These are phyloP conservation scores for Myrmecobius fasciatus DNA, from an alignment of 2,113 vertebrate genomes.

Conservation along the genomic window DNA sequence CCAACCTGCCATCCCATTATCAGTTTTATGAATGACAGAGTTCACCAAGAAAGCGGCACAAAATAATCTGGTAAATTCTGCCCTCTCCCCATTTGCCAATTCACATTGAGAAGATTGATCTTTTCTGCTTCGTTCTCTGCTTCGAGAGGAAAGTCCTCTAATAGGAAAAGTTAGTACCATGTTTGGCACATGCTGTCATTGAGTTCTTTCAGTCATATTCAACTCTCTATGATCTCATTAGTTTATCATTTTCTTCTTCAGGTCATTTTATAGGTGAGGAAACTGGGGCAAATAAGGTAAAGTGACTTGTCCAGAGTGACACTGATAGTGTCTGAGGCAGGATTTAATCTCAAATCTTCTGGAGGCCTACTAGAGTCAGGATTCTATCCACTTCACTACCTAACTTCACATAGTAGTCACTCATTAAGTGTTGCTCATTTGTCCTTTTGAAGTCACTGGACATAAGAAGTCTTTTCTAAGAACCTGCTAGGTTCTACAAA, in stretches of 20 bases:
- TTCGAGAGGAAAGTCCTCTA: not conserved
- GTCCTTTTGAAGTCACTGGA: not conserved
- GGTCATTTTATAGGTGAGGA: too few species aligned
- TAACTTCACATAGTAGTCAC: not conserved
- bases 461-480: too few species aligned
- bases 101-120: not conserved
- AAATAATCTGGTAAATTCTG: not conserved
- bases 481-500: not conserved
- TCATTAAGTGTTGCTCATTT: not conserved
- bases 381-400: not conserved
- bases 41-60: not conserved
- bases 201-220: too few species aligned
- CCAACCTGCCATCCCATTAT: not conserved
- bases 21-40: not conserved
- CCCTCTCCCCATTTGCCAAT: not conserved
- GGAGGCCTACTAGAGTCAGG: not conserved
- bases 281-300: too few species aligned
- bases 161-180: too few species aligned
- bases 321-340: not conserved
- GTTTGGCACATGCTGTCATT: not conserved
- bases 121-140: not conserved
- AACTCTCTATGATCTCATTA: too few species aligned
- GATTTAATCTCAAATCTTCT: not conserved
- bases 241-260: too few species aligned
- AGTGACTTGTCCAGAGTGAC: too few species aligned